A percentile compares a stretch with the other conserved stretches of the same genome.
Evolutionary conservation across 2,888 invertebrate genomes (phyloP).

Genomic region (Aphelenchoides bicaudatus): DNA sequence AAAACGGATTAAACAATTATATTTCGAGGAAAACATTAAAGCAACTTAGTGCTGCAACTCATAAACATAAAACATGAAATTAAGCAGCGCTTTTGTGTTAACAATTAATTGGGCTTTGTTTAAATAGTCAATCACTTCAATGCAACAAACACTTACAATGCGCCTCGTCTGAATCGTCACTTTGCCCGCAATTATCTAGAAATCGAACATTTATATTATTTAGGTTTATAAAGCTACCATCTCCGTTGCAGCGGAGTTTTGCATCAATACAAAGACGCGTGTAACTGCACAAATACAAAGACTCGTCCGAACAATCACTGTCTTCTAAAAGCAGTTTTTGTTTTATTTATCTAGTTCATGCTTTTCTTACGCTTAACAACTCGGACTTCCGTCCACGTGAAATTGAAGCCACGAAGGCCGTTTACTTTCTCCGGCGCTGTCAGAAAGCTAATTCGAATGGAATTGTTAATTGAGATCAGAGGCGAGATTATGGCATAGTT

Average conservation of each 20-base stretch:
- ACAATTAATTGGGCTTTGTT: neutral
- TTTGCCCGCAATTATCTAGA: conserved; percentile 74
- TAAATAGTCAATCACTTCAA: neutral
- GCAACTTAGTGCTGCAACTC: too few relatives aligned
- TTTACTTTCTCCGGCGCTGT: conserved; percentile 59
- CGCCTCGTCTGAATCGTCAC: conserved; percentile 73
- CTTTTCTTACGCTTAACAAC: conserved; percentile 36
- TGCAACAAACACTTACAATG: conserved; percentile 46
- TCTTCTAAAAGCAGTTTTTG: conserved; percentile 34
- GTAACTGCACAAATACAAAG: conserved; percentile 70
- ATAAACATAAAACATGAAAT: neutral
- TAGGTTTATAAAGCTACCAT: conserved; percentile 67
- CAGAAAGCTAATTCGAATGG: conserved; percentile 48
- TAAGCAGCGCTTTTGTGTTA: neutral
- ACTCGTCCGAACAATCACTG: conserved; percentile 64
- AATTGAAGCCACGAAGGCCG: conserved; percentile 57
- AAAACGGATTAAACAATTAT: conserved; percentile 1
- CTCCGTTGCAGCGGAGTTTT: conserved; percentile 46
- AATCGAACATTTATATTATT: conserved; percentile 70
- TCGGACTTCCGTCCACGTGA: conserved; percentile 59
- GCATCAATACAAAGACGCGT: conserved; percentile 74
- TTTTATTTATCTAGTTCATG: neutral
- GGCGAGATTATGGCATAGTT: conserved; percentile 33
- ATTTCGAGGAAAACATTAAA: too few relatives aligned
- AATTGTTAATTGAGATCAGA: conserved; percentile 35